Evolutionary conservation across 2,888 invertebrate genomes (phyloP).

Genomic region (Chalcosyrphus nemorum): DNA sequence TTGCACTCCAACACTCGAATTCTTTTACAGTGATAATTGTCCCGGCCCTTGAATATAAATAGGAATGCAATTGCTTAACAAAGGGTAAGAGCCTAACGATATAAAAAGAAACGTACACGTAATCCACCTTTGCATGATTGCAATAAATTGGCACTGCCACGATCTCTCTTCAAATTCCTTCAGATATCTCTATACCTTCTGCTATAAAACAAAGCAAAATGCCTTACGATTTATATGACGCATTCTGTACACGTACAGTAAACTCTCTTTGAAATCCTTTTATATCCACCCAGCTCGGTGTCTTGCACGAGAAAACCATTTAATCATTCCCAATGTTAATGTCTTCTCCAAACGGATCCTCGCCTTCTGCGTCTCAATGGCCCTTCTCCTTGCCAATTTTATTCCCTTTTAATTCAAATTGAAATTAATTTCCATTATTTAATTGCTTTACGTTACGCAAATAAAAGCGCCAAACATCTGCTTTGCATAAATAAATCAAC

Average conservation of each 20-base stretch:
- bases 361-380: not conserved
- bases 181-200: no score
- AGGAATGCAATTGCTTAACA: no score
- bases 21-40: no score
- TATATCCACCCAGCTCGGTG: conserved; percentile 20
- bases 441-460: conserved; percentile 59
- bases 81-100: no score
- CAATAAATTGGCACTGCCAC: conserved; percentile 1
- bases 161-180: conserved; percentile 4
- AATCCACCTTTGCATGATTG: not conserved
- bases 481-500: conserved; percentile 66
- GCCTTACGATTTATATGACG: not conserved
- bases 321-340: conserved; percentile 45
- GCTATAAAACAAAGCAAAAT: conserved; percentile 5
- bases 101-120: no score
- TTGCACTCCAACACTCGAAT: no score
- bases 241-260: conserved; percentile 44
- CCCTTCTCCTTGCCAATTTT: not conserved
- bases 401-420: conserved; percentile 57
- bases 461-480: conserved; percentile 62
- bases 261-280: conserved; percentile 51
- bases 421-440: conserved; percentile 66
- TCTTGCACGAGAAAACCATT: conserved; percentile 45
- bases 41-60: no score
- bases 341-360: not conserved